Conservation (phyloP, 2,113 vertebrate genomes). For the Elachura formosa region DNA sequence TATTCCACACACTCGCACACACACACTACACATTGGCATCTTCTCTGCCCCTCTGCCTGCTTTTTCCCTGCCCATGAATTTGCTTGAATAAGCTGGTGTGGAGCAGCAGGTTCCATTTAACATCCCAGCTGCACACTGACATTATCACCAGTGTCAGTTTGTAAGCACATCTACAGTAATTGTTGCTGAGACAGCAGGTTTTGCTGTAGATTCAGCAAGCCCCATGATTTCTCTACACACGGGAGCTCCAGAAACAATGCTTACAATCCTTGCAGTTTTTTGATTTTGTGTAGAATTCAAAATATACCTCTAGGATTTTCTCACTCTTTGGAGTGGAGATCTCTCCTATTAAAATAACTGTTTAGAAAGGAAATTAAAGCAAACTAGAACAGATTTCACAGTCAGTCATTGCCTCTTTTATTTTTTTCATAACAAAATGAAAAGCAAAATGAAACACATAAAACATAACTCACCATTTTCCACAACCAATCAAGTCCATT, state of each 20-base stretch:
- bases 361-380: neutral
- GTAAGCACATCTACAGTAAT: neutral
- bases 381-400: neutral
- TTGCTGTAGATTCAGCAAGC: neutral
- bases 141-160: constrained; percentile 34
- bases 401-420: neutral
- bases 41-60: neutral
- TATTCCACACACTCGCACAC: neutral
- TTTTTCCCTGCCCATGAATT: neutral
- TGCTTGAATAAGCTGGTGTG: neutral
- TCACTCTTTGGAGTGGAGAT: neutral
- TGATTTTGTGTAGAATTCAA: neutral
- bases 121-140: neutral
- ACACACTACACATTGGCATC: neutral
- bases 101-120: constrained; percentile 19
- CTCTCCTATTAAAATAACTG: neutral
- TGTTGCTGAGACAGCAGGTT: constrained; percentile 39
- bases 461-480: neutral
- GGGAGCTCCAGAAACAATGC: neutral
- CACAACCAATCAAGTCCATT: neutral
- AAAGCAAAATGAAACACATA: neutral
- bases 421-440: neutral
- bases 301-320: neutral
- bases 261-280: neutral
- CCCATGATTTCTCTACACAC: neutral